phyloP scores from a whole-genome alignment of 2,113 vertebrate genomes.

The Hippocampus mohnikei region DNA sequence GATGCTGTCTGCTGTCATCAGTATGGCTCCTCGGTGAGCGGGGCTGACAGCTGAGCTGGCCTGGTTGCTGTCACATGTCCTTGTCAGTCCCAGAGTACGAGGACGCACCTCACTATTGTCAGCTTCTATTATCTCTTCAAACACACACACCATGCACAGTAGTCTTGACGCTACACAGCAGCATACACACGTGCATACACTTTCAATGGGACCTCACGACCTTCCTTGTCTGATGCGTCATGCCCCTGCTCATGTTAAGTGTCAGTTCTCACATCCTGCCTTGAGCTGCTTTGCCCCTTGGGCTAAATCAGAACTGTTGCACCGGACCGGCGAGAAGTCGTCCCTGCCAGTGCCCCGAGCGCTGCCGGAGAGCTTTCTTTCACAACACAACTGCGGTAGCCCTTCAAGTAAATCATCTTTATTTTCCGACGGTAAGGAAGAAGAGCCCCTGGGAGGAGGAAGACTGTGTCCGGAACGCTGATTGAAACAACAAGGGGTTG shows the following conservation, averaged over 20 bases:
- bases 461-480: conserved; percentile 27
- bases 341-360: conserved; percentile 26
- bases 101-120: conserved; percentile 65
- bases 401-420: conserved; percentile 27
- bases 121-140: conserved; percentile 58
- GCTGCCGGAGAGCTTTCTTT: conserved; percentile 1
- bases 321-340: conserved; percentile 15
- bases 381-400: conserved; percentile 21
- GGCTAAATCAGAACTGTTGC: conserved; percentile 35
- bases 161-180: conserved; percentile 10
- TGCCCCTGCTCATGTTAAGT: conserved; percentile 51
- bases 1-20: conserved; percentile 63
- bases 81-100: conserved; percentile 60
- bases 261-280: conserved; percentile 43
- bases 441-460: conserved; percentile 26
- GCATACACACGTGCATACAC: conserved; percentile 22
- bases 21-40: conserved; percentile 38
- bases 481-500: conserved; percentile 43
- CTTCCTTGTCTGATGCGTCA: conserved; percentile 53
- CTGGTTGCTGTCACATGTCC: conserved; percentile 67
- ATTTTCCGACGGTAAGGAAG: conserved; percentile 30
- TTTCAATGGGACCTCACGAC: conserved; percentile 56
- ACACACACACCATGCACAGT: conserved; percentile 22
- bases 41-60: conserved; percentile 58
- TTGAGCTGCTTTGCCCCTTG: conserved; percentile 26